Evolutionary conservation across 53 echinoderm and acorn worm genomes (phyloP).

Genomic region (Astropecten irregularis): DNA sequence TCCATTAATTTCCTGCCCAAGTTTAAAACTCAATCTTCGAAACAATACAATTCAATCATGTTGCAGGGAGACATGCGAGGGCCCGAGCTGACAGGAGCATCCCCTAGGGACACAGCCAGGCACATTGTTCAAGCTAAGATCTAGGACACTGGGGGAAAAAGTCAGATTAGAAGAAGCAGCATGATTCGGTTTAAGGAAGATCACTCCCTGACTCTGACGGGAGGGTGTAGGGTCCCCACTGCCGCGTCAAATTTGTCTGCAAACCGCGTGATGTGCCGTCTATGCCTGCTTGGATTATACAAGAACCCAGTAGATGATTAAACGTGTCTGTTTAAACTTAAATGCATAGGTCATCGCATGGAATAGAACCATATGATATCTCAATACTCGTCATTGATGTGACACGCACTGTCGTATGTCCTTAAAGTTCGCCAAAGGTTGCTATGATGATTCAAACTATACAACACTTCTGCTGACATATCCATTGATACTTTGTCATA

Average conservation of each 20-base stretch:
- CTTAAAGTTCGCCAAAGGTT: no score
- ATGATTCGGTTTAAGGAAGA: conserved; percentile 3
- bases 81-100: background rate
- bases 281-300: background rate
- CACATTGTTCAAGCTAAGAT: background rate
- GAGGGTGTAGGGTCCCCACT: conserved; percentile 8
- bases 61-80: background rate
- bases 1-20: background rate
- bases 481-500: no score
- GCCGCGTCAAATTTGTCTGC: conserved; percentile 3
- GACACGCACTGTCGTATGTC: no score
- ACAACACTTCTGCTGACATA: no score
- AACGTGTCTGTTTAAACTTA: background rate
- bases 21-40: background rate
- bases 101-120: background rate
- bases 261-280: background rate
- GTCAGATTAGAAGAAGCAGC: background rate
- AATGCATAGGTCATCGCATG: background rate
- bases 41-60: conserved; percentile 8
- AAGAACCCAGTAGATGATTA: background rate
- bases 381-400: no score
- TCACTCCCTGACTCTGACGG: background rate
- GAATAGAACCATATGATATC: background rate
- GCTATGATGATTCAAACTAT: no score
- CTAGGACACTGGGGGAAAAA: background rate